Evolutionary conservation across 37 sponge, comb jelly and placozoan species (phyloP).

Genomic region (Ianthella basta): DNA sequence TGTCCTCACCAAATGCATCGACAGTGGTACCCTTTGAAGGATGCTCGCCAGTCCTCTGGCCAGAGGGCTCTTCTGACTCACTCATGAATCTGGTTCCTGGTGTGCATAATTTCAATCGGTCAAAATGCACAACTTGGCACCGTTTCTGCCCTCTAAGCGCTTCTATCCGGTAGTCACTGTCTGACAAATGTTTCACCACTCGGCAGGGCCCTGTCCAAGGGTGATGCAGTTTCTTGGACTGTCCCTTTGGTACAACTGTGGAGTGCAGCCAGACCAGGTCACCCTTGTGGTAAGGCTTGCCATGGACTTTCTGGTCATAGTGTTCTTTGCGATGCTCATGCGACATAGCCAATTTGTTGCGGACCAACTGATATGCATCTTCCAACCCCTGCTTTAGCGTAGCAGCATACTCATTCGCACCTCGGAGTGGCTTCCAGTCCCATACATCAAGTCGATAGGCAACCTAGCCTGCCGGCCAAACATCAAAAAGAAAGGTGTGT

Average conservation of each 20-base stretch:
- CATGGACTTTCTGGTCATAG: constrained; percentile 11
- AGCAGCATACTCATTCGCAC: not conserved
- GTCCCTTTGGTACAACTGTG: not conserved
- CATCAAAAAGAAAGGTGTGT: constrained; percentile 62
- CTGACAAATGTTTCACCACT: not conserved
- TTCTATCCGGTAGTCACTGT: constrained; percentile 10
- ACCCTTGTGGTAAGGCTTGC: not conserved
- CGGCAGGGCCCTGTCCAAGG: constrained; percentile 27
- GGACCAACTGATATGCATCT: not conserved
- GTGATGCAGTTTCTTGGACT: not conserved
- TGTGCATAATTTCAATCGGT: constrained; percentile 20
- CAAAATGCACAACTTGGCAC: constrained; percentile 14
- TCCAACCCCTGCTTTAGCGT: not conserved
- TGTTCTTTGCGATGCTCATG: constrained; percentile 8
- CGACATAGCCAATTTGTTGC: not conserved
- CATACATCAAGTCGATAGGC: constrained; percentile 37
- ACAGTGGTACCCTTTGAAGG: too few relatives aligned
- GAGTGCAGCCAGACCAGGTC: constrained; percentile 29
- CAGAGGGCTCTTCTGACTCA: too few relatives aligned
- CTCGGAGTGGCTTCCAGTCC: not conserved
- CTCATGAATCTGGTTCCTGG: too few relatives aligned
- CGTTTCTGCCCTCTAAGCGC: not conserved
- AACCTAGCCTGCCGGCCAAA: constrained; percentile 54
- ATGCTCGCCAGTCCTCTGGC: too few relatives aligned
- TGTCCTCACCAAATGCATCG: too few relatives aligned